A percentile compares a stretch with the other conserved stretches of the same genome.
Evolutionary conservation across 2,113 vertebrate species (phyloP).

Genomic region (Chauna torquata): DNA sequence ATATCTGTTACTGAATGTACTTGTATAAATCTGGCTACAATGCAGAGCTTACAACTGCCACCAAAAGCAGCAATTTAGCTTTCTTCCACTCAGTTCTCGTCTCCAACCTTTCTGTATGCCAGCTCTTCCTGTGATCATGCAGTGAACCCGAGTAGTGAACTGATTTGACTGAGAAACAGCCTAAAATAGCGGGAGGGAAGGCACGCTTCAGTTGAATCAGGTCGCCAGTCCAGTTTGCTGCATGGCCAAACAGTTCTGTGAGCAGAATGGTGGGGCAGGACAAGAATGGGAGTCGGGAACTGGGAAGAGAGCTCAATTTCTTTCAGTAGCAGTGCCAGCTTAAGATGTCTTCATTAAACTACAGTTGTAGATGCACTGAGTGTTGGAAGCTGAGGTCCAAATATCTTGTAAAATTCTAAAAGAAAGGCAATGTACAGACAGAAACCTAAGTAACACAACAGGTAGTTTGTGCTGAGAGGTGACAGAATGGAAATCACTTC

Average conservation of each 20-base stretch:
- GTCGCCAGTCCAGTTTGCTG: constrained; percentile 45
- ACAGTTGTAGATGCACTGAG: constrained; percentile 52
- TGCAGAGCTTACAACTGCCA: constrained; percentile 23
- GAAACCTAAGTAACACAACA: constrained; percentile 56
- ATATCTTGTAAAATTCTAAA: constrained; percentile 53
- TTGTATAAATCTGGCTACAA: neutral
- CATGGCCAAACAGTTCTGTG: constrained; percentile 51
- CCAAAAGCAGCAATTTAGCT: constrained; percentile 36
- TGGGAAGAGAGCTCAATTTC: constrained; percentile 66
- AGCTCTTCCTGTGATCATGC: constrained; percentile 52
- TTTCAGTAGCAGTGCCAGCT: constrained; percentile 66
- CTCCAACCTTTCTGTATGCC: constrained; percentile 55
- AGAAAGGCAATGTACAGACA: constrained; percentile 62
- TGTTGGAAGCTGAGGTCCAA: constrained; percentile 59
- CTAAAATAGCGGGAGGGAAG: neutral
- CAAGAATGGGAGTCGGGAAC: constrained; percentile 48
- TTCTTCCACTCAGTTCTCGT: constrained; percentile 41
- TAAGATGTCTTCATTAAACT: constrained; percentile 66
- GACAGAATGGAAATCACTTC: constrained; percentile 59
- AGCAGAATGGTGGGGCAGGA: constrained; percentile 27
- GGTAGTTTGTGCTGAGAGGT: constrained; percentile 57
- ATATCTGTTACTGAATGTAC: neutral
- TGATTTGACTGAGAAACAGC: neutral
- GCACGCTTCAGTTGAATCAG: neutral
- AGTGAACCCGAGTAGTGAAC: constrained; percentile 33